A percentile compares a stretch with the other conserved stretches of the same genome.
These are phyloP conservation scores for Hyperoodon ampullatus DNA, from an alignment of 2,113 vertebrate genomes.

Conservation along the genomic window DNA sequence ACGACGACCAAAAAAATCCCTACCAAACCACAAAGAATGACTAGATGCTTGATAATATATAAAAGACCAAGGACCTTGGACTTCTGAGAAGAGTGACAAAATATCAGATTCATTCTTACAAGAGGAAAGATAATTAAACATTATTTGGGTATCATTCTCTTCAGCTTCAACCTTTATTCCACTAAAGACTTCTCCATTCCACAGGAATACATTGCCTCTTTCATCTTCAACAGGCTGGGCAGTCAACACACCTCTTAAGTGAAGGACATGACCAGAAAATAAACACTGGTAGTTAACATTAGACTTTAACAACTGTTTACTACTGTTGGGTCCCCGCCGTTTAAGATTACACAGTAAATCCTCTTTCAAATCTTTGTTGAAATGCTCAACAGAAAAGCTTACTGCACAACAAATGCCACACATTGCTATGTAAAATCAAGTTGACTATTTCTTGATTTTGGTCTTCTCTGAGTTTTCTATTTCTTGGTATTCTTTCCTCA, in stretches of 20 bases:
- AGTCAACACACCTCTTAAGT: conserved; percentile 91
- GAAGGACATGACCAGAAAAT: conserved; percentile 95
- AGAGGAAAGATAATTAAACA: conserved; percentile 86
- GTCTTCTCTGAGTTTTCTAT: conserved; percentile 86
- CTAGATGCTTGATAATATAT: conserved; percentile 92
- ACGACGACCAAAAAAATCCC: conserved; percentile 95
- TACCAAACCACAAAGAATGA: conserved; percentile 95
- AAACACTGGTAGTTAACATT: conserved; percentile 84
- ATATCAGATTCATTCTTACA: conserved; percentile 86
- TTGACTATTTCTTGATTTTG: conserved; percentile 79
- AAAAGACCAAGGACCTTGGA: conserved; percentile 94
- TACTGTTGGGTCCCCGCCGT: conserved; percentile 90
- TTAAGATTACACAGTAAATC: conserved; percentile 82
- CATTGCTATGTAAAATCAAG: conserved; percentile 83
- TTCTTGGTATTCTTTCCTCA: conserved; percentile 92
- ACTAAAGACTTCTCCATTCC: conserved; percentile 96
- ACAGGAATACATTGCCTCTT: conserved; percentile 90
- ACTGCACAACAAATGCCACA: conserved; percentile 95
- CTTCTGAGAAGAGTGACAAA: conserved; percentile 86
- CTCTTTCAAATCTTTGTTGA: conserved; percentile 52
- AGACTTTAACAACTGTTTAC: conserved; percentile 83
- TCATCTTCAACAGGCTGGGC: conserved; percentile 91
- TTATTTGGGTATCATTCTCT: conserved; percentile 91
- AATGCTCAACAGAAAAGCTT: conserved; percentile 78
- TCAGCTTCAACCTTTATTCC: conserved; percentile 86